Percentiles rank a stretch among this genome's conserved stretches.
Conservation (phyloP, 2,888 invertebrate species). For the Drosophila algonquin region DNA sequence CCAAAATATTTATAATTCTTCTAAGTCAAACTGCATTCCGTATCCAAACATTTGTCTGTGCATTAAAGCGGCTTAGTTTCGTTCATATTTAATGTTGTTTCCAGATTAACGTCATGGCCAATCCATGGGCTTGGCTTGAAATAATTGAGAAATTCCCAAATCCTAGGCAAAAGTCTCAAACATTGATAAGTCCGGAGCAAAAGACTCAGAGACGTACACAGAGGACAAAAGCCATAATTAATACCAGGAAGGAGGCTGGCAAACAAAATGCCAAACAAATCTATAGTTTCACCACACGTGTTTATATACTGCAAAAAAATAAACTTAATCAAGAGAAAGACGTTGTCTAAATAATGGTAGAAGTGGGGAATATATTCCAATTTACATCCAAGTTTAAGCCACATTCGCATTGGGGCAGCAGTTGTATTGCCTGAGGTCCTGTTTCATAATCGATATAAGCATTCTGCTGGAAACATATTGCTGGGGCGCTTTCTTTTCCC, state of each 20-base stretch:
- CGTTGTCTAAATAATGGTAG: too few relatives aligned
- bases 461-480: background rate
- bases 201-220: slow-evolving; percentile 22
- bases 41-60: slow-evolving; percentile 7
- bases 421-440: background rate
- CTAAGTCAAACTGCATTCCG: slow-evolving; percentile 12
- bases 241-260: slow-evolving; percentile 29
- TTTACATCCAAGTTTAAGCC: too few relatives aligned
- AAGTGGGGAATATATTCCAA: too few relatives aligned
- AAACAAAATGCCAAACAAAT: slow-evolving; percentile 39
- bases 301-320: slow-evolving; percentile 3
- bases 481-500: background rate
- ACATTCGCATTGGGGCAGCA: background rate
- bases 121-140: slow-evolving; percentile 11
- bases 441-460: too few relatives aligned
- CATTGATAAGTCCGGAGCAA: slow-evolving; percentile 30
- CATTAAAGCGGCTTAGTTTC: slow-evolving; percentile 32
- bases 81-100: slow-evolving; percentile 51
- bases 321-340: background rate
- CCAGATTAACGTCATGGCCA: slow-evolving; percentile 42
- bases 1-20: slow-evolving; percentile 8
- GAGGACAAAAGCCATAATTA: slow-evolving; percentile 42
- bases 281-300: background rate
- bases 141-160: slow-evolving; percentile 29
- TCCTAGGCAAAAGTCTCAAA: slow-evolving; percentile 13